Evolutionary conservation across 2,797 vertebrate species (phyloP).

Genomic region (Sus cebifrons): DNA sequence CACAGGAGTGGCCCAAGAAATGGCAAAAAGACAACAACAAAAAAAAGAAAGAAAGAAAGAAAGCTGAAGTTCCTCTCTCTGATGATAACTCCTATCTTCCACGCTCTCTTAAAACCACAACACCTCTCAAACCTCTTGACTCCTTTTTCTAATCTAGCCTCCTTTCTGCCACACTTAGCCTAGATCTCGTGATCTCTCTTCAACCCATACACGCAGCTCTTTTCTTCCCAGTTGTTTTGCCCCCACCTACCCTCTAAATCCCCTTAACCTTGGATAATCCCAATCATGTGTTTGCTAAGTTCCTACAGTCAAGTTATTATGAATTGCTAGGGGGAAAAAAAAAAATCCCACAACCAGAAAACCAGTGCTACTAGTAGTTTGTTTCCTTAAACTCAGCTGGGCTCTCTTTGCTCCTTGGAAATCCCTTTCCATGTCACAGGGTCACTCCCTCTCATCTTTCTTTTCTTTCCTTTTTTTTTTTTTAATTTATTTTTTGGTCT

Average conservation of each 20-base stretch:
- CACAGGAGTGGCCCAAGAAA: too few species aligned
- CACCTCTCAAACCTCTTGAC: neutral
- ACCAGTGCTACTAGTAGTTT: neutral
- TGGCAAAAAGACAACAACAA: too few species aligned
- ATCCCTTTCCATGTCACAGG: neutral
- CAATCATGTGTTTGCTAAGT: neutral
- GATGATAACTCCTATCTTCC: neutral
- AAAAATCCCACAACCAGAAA: neutral
- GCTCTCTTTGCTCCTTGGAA: neutral
- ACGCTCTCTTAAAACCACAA: neutral
- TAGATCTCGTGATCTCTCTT: neutral
- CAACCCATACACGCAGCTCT: neutral
- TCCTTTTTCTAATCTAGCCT: neutral
- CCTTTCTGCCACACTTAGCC: neutral
- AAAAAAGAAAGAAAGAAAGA: neutral
- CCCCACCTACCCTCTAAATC: neutral
- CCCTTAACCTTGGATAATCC: neutral
- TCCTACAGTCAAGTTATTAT: neutral
- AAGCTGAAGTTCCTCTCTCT: conserved; percentile 11
- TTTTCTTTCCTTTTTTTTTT: too few species aligned
- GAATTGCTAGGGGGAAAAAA: neutral
- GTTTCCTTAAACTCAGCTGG: neutral
- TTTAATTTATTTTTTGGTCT: too few species aligned
- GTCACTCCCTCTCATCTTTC: neutral
- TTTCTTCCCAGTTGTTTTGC: neutral